Percentiles rank a stretch among this genome's conserved stretches.
phyloP scores from a whole-genome alignment of 2,113 vertebrate genomes.

The Chionodraco myersi region DNA sequence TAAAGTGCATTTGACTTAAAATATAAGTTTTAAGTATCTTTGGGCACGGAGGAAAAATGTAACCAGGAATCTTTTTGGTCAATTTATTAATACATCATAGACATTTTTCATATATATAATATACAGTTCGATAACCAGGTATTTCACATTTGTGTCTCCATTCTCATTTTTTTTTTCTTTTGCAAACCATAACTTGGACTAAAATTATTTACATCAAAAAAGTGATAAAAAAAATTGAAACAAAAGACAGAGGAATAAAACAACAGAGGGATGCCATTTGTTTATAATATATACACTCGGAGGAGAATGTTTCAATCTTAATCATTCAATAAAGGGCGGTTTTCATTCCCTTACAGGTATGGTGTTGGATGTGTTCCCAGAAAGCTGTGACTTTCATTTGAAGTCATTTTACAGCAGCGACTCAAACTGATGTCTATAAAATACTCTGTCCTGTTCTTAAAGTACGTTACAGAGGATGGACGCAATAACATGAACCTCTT shows the following conservation, averaged over 20 bases:
- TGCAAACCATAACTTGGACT: constrained; percentile 81
- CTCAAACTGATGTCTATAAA: constrained; percentile 4
- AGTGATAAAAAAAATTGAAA: constrained; percentile 81
- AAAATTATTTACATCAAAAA: constrained; percentile 86
- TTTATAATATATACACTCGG: constrained; percentile 80
- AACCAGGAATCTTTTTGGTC: constrained; percentile 64
- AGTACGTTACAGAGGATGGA: background rate
- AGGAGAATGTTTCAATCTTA: constrained; percentile 33
- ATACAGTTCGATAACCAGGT: constrained; percentile 84
- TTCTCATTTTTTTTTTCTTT: constrained; percentile 75
- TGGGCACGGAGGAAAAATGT: constrained; percentile 9
- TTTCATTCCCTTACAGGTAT: constrained; percentile 33
- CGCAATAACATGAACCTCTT: background rate
- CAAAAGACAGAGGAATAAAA: constrained; percentile 69
- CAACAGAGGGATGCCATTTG: constrained; percentile 61
- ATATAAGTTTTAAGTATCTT: background rate
- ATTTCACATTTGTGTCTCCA: constrained; percentile 82
- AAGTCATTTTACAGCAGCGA: constrained; percentile 15
- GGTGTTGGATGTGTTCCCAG: background rate
- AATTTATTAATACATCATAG: constrained; percentile 85
- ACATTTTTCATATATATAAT: constrained; percentile 85
- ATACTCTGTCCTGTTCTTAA: background rate
- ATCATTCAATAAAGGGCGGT: constrained; percentile 22
- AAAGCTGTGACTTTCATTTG: constrained; percentile 26
- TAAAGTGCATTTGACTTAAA: constrained; percentile 13